These are phyloP conservation scores for Cisticola juncidis DNA, from an alignment of 2,113 vertebrate genomes.

Conservation along the genomic window DNA sequence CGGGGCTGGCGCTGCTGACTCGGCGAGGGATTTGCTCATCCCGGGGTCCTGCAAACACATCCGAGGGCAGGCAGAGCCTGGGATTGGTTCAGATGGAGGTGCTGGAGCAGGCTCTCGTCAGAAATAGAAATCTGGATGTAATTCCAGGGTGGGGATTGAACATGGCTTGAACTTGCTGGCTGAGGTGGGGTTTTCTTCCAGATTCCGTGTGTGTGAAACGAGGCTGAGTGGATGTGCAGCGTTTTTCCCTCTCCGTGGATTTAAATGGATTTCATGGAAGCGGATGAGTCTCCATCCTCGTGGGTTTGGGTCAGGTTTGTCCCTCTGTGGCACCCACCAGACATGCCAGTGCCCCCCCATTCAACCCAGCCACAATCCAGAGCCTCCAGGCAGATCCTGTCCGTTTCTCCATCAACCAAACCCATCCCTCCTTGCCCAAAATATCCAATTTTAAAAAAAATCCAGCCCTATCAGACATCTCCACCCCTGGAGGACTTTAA, in stretches of 20 bases:
- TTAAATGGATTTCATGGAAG: not conserved
- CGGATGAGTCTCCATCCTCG: fast-evolving
- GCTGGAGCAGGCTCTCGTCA: not conserved
- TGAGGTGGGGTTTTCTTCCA: not conserved
- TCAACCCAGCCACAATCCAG: not conserved
- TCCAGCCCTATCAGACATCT: not conserved
- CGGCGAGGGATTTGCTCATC: not conserved
- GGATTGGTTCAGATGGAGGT: not conserved
- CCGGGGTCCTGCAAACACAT: not conserved
- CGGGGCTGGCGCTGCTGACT: not conserved
- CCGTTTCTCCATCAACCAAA: not conserved
- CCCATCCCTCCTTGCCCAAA: not conserved
- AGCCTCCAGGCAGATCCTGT: not conserved
- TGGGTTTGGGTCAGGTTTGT: not conserved
- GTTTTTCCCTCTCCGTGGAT: fast-evolving
- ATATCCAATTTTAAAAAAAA: fast-evolving
- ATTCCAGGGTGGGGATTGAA: not conserved
- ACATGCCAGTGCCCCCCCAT: fast-evolving
- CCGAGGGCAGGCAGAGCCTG: not conserved
- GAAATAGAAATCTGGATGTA: not conserved
- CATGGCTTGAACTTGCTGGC: not conserved
- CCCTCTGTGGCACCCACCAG: not conserved
- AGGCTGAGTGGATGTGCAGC: not conserved
- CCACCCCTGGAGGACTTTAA: not conserved
- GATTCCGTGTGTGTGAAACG: fast-evolving